Conservation (phyloP, 2,888 invertebrate species). For the Mythimna ferrago region DNA sequence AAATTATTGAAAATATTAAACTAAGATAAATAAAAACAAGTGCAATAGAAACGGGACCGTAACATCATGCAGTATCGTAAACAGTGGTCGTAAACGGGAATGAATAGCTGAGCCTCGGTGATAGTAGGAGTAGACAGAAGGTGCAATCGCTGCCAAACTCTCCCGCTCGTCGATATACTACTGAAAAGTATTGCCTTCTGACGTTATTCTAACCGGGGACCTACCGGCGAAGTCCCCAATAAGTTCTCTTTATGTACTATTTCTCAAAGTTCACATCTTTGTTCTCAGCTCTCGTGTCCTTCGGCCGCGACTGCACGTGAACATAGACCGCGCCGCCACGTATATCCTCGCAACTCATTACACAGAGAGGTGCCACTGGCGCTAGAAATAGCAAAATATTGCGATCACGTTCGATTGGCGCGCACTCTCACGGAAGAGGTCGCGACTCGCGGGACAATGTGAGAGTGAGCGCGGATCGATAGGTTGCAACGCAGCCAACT, state of each 20-base stretch:
- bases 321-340: not conserved
- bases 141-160: constrained; percentile 5
- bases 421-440: constrained; percentile 14
- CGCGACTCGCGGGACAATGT: not conserved
- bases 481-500: not conserved
- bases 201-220: too few species aligned
- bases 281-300: not conserved
- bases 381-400: constrained; percentile 13
- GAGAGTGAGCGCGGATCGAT: not conserved
- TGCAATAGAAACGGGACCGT: not conserved
- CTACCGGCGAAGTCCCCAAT: not conserved
- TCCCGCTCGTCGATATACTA: not conserved
- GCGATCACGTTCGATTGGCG: constrained; percentile 16
- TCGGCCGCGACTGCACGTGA: too few species aligned
- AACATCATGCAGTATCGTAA: not conserved
- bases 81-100: constrained; percentile 3
- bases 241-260: not conserved
- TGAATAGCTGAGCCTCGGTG: not conserved
- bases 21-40: not conserved
- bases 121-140: not conserved
- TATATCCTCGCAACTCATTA: not conserved
- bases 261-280: constrained; percentile 1
- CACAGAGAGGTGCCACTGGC: not conserved
- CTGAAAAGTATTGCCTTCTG: constrained; percentile 6
- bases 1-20: not conserved